These are phyloP conservation scores for Pelecanoides urinatrix DNA, from an alignment of 2,113 vertebrate species.

Conservation along the genomic window DNA sequence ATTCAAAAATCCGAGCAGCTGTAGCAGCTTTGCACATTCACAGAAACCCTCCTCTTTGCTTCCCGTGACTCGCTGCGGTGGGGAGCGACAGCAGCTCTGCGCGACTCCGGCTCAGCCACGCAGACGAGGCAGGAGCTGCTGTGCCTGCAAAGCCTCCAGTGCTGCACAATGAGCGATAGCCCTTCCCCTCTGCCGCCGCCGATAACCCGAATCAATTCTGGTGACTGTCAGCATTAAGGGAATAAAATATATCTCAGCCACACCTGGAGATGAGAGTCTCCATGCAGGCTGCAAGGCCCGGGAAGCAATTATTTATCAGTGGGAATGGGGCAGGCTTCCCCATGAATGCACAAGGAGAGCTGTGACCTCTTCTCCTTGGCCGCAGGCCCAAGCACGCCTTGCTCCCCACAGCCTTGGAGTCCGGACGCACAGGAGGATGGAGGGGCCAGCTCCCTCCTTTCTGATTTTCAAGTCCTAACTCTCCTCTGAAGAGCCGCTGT, in stretches of 20 bases:
- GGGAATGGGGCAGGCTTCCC: not conserved
- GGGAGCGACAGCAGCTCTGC: not conserved
- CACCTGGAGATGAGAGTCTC: not conserved
- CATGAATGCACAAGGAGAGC: not conserved
- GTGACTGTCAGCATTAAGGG: not conserved
- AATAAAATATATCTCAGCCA: not conserved
- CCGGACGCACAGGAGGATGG: not conserved
- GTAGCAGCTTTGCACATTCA: not conserved
- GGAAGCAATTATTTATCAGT: not conserved
- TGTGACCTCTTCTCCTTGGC: not conserved
- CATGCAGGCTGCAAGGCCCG: not conserved
- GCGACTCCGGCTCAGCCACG: not conserved
- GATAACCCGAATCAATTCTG: not conserved
- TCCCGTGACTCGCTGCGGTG: not conserved
- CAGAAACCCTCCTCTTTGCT: not conserved
- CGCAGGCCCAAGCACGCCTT: not conserved
- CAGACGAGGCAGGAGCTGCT: not conserved
- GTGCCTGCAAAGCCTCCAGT: not conserved
- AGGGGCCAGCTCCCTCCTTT: not conserved
- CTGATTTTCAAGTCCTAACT: not conserved
- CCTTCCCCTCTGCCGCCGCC: not conserved
- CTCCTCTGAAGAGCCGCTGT: not conserved
- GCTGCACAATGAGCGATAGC: not conserved
- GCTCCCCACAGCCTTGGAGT: not conserved
- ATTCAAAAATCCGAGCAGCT: slow-evolving; percentile 19